phyloP scores from a whole-genome alignment of 2,113 vertebrate species.

The Hyla sarda region DNA sequence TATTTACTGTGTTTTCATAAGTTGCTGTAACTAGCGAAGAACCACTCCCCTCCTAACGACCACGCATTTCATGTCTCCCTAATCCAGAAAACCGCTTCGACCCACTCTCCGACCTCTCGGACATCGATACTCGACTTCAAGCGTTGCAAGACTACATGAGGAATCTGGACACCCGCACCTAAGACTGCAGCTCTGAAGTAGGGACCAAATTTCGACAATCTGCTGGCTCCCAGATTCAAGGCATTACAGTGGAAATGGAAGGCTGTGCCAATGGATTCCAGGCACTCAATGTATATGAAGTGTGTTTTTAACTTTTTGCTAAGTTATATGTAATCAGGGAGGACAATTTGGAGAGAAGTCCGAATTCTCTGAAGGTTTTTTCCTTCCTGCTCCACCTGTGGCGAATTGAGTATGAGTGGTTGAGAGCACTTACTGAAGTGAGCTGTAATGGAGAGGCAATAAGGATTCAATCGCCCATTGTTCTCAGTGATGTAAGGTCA shows the following conservation, averaged over 20 bases:
- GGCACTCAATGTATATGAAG: no score
- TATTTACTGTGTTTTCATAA: no score
- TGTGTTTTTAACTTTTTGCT: not conserved
- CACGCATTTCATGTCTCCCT: not conserved
- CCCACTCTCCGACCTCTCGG: conserved; percentile 81
- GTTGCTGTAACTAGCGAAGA: not conserved
- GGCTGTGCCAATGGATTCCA: not conserved
- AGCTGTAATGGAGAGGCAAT: not conserved
- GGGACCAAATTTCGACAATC: not conserved
- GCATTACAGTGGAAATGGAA: not conserved
- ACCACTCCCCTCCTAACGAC: not conserved
- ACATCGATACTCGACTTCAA: conserved; percentile 89
- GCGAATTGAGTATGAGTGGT: no score
- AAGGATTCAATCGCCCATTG: not conserved
- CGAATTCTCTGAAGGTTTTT: not conserved
- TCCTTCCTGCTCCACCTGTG: not conserved
- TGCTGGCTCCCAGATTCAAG: not conserved
- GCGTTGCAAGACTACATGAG: conserved; percentile 94
- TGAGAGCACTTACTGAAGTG: not conserved
- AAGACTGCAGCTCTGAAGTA: conserved; percentile 37
- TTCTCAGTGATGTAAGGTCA: not conserved
- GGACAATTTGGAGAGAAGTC: not conserved
- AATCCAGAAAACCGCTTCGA: conserved; percentile 78
- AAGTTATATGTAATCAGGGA: not conserved
- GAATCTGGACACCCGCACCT: conserved; percentile 81